Evolutionary conservation across 2,888 invertebrate genomes (phyloP).

Genomic region (Tillus elongatus): DNA sequence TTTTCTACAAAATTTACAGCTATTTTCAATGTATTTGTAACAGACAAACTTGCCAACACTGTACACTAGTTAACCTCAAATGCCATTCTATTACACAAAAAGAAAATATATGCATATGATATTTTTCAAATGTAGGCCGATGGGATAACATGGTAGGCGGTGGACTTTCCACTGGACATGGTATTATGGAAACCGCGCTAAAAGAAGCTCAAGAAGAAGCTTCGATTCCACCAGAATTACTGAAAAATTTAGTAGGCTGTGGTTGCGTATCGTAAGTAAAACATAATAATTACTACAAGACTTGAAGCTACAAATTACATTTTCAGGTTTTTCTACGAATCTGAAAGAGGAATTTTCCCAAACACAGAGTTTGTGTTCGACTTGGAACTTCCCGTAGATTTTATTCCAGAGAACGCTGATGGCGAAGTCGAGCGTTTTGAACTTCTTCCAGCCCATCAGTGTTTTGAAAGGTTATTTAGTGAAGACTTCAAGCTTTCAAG

Average conservation of each 20-base stretch:
- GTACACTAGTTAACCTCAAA: too few relatives aligned
- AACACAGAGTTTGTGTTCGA: constrained; percentile 93
- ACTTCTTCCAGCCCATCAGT: constrained; percentile 72
- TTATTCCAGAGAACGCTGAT: constrained; percentile 85
- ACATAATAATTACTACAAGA: constrained; percentile 1
- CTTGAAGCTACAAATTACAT: neutral
- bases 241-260: constrained; percentile 64
- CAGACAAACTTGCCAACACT: too few relatives aligned
- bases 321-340: constrained; percentile 81
- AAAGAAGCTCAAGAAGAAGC: constrained; percentile 95
- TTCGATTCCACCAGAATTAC: constrained; percentile 70
- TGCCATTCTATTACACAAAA: too few relatives aligned
- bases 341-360: constrained; percentile 85
- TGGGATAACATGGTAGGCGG: constrained; percentile 96
- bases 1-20: too few relatives aligned
- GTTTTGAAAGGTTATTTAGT: constrained; percentile 69
- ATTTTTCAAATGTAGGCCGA: constrained; percentile 49
- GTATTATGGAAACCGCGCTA: constrained; percentile 79
- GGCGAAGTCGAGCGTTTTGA: constrained; percentile 92
- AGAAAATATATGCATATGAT: too few relatives aligned
- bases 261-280: constrained; percentile 70
- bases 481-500: constrained; percentile 90
- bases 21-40: too few relatives aligned
- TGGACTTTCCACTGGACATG: constrained; percentile 80
- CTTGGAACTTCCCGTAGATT: constrained; percentile 80